phyloP scores from a whole-genome alignment of 2,113 vertebrate species.

The Cyrtonyx montezumae region DNA sequence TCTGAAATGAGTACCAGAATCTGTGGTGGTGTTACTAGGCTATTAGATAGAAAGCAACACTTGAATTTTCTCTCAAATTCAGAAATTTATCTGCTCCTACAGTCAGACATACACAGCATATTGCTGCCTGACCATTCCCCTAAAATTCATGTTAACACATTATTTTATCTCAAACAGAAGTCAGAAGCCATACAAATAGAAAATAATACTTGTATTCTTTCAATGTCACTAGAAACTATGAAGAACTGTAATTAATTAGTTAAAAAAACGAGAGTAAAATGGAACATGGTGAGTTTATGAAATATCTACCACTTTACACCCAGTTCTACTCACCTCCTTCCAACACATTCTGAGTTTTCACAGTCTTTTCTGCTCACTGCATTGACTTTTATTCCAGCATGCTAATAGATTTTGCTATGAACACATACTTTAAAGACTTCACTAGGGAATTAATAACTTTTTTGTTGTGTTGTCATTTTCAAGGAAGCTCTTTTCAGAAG shows the following conservation, averaged over 20 bases:
- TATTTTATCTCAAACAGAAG: neutral
- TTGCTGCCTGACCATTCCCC: neutral
- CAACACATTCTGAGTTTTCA: neutral
- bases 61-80: neutral
- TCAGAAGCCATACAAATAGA: neutral
- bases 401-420: neutral
- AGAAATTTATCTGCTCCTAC: neutral
- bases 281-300: neutral
- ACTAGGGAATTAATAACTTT: neutral
- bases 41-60: neutral
- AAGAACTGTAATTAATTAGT: neutral
- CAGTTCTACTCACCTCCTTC: neutral
- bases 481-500: neutral
- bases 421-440: neutral
- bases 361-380: neutral
- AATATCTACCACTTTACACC: neutral
- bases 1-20: neutral
- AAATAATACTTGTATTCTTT: neutral
- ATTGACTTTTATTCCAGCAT: neutral
- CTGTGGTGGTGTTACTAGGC: neutral
- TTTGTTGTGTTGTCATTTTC: neutral
- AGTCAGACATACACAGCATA: neutral
- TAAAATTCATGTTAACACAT: neutral
- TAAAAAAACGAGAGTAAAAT: neutral
- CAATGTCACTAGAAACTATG: neutral